Conservation (phyloP, 2,888 invertebrate species). For the Thelaira solivaga region DNA sequence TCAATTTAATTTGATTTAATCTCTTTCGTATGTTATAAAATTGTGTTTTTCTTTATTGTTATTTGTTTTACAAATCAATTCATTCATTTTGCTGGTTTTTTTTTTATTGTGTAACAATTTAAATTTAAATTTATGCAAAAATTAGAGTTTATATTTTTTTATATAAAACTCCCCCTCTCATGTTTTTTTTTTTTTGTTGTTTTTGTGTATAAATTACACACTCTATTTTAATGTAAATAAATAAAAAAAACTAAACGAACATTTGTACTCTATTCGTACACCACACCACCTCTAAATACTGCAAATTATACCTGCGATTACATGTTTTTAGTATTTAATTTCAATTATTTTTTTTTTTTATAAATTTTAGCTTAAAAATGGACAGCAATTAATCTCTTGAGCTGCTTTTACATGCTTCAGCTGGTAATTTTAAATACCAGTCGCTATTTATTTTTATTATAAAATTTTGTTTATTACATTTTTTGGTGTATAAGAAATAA, state of each 20-base stretch:
- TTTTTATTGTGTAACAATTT: conserved; percentile 26
- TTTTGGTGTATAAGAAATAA: neutral
- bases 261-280: too few species aligned
- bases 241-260: neutral
- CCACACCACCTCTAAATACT: too few species aligned
- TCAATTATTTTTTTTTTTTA: conserved; percentile 46
- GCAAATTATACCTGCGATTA: neutral
- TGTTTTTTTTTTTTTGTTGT: too few species aligned
- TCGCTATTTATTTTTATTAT: neutral
- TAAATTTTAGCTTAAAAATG: conserved; percentile 27
- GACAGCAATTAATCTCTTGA: conserved; percentile 33
- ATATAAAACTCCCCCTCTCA: conserved; percentile 23
- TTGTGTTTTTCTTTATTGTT: neutral
- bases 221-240: neutral
- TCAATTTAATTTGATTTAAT: neutral
- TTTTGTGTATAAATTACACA: neutral
- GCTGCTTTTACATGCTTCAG: conserved; percentile 26
- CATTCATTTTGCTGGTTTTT: too few species aligned
- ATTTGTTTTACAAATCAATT: too few species aligned
- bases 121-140: neutral
- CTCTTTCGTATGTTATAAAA: neutral
- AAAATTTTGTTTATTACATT: conserved; percentile 5
- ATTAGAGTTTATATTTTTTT: conserved; percentile 12
- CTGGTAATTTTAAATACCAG: conserved; percentile 13
- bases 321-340: conserved; percentile 43